These are phyloP conservation scores for Sitobion miscanthi DNA, from an alignment of 1,140 invertebrate genomes.

Conservation along the genomic window DNA sequence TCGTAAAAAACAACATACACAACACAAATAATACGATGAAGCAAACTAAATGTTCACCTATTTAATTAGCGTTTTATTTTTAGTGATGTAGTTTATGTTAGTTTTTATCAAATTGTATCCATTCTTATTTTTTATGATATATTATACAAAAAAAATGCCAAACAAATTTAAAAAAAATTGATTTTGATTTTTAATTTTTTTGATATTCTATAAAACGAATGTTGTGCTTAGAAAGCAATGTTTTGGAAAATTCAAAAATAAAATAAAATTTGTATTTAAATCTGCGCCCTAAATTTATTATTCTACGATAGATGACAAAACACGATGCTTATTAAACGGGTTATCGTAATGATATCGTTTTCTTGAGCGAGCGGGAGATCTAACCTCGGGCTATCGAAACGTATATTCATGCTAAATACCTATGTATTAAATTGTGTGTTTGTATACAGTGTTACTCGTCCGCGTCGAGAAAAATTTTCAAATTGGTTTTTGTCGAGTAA, in stretches of 20 bases:
- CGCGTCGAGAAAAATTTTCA: not conserved
- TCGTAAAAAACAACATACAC: not conserved
- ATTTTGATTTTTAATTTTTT: not conserved
- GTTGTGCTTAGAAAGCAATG: not conserved
- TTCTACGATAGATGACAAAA: not conserved
- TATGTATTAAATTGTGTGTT: not conserved
- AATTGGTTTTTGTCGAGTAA: not conserved
- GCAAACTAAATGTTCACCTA: not conserved
- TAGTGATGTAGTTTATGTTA: not conserved
- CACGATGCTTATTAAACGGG: not conserved
- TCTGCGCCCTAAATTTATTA: not conserved
- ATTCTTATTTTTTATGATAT: not conserved
- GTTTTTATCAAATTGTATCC: not conserved
- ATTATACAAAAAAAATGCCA: too few relatives aligned
- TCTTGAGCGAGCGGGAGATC: not conserved
- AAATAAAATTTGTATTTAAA: not conserved
- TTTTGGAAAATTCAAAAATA: not conserved
- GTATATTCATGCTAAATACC: not conserved
- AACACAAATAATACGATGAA: not conserved
- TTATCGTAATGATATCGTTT: not conserved
- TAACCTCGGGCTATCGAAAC: not conserved
- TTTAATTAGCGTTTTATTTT: not conserved
- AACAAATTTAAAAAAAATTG: too few relatives aligned
- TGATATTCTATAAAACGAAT: not conserved
- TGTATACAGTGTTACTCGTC: not conserved